Conservation (phyloP, 2,113 vertebrate genomes). For the Trachemys scripta region DNA sequence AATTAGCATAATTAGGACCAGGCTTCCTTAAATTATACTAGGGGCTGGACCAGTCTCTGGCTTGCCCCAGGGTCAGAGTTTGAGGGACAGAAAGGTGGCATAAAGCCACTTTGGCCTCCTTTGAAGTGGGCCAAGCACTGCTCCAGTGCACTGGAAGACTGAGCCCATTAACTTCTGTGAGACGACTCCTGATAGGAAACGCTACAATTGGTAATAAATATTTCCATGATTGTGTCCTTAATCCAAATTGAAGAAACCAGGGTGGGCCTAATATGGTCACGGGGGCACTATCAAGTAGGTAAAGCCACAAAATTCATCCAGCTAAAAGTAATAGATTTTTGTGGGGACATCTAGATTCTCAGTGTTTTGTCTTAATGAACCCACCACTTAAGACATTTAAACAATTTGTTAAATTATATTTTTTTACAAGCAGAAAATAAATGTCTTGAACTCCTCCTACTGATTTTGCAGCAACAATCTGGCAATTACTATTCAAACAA, state of each 20-base stretch:
- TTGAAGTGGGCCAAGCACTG: not conserved
- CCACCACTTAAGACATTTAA: not conserved
- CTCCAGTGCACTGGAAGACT: not conserved
- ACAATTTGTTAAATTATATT: not conserved
- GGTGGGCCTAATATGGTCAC: constrained; percentile 62
- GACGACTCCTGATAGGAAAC: constrained; percentile 48
- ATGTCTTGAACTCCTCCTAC: not conserved
- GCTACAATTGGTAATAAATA: constrained; percentile 63
- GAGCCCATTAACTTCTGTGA: constrained; percentile 37
- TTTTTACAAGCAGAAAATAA: not conserved
- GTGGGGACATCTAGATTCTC: not conserved
- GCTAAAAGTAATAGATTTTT: constrained; percentile 15
- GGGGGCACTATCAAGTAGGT: constrained; percentile 52
- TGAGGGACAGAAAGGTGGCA: not conserved
- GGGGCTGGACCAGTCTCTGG: not conserved
- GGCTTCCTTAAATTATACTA: constrained; percentile 1
- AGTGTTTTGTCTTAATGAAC: not conserved
- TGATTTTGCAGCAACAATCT: not conserved
- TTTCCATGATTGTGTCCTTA: constrained; percentile 58
- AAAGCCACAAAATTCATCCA: constrained; percentile 45
- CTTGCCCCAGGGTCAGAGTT: not conserved
- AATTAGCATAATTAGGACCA: not conserved
- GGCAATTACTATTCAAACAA: not conserved
- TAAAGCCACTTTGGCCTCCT: constrained; percentile 29
- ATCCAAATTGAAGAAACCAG: constrained; percentile 40